Evolutionary conservation across 2,888 invertebrate species (phyloP).

Genomic region (Parochlus steinenii): DNA sequence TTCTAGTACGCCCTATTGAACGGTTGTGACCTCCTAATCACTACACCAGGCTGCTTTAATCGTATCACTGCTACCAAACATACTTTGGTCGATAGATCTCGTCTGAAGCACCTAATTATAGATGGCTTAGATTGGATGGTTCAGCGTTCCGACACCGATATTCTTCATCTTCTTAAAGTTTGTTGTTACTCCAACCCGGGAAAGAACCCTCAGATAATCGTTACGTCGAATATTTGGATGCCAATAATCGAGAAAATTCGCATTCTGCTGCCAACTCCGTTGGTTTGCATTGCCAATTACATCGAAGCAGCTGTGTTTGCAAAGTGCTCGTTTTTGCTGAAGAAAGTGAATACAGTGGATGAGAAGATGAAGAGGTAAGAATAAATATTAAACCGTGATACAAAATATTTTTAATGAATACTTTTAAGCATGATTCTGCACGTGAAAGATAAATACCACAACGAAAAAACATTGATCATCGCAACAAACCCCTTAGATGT

Average conservation of each 20-base stretch:
- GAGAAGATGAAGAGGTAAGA: conserved; percentile 21
- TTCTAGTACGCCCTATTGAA: conserved; percentile 31
- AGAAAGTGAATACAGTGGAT: conserved; percentile 12
- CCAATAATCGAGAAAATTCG: conserved; percentile 37
- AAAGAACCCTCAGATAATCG: conserved; percentile 38
- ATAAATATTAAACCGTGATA: conserved; percentile 24
- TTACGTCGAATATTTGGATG: conserved; percentile 48
- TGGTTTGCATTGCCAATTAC: conserved; percentile 51
- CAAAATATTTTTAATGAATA: neutral
- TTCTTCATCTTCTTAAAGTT: conserved; percentile 30
- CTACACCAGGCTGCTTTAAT: conserved; percentile 43
- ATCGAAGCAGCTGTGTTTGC: conserved; percentile 62
- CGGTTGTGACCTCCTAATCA: conserved; percentile 53
- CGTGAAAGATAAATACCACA: neutral
- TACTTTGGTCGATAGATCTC: conserved; percentile 37
- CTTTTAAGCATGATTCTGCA: neutral
- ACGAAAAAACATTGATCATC: neutral
- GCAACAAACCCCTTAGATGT: neutral
- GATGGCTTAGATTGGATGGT: conserved; percentile 52
- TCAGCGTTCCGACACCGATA: conserved; percentile 33
- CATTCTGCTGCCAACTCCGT: conserved; percentile 37
- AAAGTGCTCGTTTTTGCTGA: conserved; percentile 18
- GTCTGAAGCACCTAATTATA: conserved; percentile 47
- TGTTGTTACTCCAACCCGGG: conserved; percentile 31
- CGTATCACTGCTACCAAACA: conserved; percentile 32